Conservation (phyloP, 2,113 vertebrate genomes). For the Scortum barcoo region DNA sequence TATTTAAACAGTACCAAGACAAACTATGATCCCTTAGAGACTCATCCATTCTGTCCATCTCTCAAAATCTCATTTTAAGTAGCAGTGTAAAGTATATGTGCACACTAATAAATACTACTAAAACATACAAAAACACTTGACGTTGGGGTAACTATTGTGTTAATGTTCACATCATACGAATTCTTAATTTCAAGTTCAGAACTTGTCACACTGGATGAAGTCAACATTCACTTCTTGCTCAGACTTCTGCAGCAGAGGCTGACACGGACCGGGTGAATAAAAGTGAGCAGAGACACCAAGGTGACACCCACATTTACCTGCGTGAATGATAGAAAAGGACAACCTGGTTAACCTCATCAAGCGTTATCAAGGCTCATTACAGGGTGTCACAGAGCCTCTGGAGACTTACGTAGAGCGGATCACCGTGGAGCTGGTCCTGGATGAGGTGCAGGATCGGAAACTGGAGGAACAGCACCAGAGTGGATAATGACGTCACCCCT, state of each 20-base stretch:
- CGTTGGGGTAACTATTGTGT: no score
- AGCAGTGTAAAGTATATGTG: no score
- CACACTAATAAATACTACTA: no score
- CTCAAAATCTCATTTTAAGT: no score
- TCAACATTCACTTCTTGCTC: constrained; percentile 1
- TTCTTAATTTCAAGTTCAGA: no score
- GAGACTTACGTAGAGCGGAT: constrained; percentile 84
- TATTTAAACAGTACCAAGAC: no score
- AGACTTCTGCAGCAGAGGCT: constrained; percentile 68
- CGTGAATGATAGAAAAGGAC: background rate
- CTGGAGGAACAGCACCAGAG: constrained; percentile 85
- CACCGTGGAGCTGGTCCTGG: constrained; percentile 74
- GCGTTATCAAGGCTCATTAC: no score
- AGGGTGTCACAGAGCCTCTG: background rate
- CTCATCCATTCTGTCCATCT: no score
- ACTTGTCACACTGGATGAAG: no score
- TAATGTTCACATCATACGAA: no score
- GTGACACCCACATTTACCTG: constrained; percentile 85
- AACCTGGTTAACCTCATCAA: background rate
- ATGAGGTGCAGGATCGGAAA: constrained; percentile 81
- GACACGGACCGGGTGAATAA: constrained; percentile 83
- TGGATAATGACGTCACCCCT: constrained; percentile 84
- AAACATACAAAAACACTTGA: no score
- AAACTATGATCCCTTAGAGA: no score
- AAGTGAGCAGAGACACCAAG: constrained; percentile 77